These are phyloP conservation scores for Urocolius indicus DNA, from an alignment of 2,113 vertebrate species.

Conservation along the genomic window DNA sequence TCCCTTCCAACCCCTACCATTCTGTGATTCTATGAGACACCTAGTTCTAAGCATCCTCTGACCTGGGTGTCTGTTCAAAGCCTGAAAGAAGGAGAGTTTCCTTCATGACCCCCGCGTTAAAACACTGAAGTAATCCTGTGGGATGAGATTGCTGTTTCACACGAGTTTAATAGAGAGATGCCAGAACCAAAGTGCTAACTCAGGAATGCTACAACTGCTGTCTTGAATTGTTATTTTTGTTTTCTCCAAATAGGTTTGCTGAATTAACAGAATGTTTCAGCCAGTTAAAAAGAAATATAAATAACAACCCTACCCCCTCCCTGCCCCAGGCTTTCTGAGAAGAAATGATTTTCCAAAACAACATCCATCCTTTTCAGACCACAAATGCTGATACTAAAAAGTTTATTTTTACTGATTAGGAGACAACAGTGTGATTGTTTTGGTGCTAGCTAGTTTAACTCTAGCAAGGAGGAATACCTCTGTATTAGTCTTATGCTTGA, in stretches of 20 bases:
- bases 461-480: conserved; percentile 9
- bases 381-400: not conserved
- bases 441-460: conserved; percentile 16
- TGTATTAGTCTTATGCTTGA: not conserved
- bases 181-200: not conserved
- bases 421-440: conserved; percentile 4
- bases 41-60: not conserved
- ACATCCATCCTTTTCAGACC: not conserved
- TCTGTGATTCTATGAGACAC: not conserved
- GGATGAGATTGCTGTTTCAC: not conserved
- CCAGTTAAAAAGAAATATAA: not conserved
- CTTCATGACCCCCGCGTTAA: not conserved
- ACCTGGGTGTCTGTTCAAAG: not conserved
- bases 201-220: not conserved
- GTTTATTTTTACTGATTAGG: conserved; percentile 19
- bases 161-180: not conserved
- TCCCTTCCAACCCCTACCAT: no score
- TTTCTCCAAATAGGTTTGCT: conserved; percentile 40
- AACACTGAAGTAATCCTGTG: not conserved
- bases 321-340: not conserved
- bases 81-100: not conserved
- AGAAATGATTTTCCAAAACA: not conserved
- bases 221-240: conserved; percentile 21
- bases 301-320: not conserved
- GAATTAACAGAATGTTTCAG: conserved; percentile 3